A percentile compares a stretch with the other conserved stretches of the same genome.
Conservation (phyloP, 1,140 invertebrate genomes). For the Lepidurus apus region DNA sequence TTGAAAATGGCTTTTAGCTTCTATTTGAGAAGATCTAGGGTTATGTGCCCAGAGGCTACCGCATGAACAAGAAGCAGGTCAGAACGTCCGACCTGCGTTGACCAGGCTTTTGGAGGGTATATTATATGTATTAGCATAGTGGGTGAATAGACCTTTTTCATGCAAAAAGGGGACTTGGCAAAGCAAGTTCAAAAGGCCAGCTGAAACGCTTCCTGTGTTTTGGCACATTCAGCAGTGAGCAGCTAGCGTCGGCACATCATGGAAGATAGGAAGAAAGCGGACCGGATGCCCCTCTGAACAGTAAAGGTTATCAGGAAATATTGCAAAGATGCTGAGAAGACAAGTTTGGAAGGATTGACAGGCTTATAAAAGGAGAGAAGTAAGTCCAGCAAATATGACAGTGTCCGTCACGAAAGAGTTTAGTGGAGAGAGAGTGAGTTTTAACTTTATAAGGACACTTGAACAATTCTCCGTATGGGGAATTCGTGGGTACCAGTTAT, state of each 20-base stretch:
- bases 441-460: background rate
- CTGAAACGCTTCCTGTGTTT: slow-evolving; percentile 10
- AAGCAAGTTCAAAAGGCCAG: background rate
- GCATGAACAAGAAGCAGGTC: slow-evolving; percentile 6
- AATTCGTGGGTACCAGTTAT: slow-evolving; percentile 22
- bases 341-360: background rate
- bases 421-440: background rate
- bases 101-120: background rate
- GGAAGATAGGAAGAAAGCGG: background rate
- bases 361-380: slow-evolving; percentile 2
- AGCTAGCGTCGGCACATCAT: background rate
- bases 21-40: background rate
- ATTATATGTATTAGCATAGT: background rate
- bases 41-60: background rate
- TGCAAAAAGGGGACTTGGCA: background rate
- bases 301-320: background rate
- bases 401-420: background rate
- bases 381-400: background rate
- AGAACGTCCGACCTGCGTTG: slow-evolving; percentile 20
- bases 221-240: background rate
- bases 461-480: background rate
- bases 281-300: slow-evolving; percentile 7
- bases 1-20: background rate
- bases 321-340: background rate
- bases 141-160: background rate